Base-by-base conservation (phyloP, 2,113 vertebrate genomes). In the Cyanoramphus novaezelandiae region DNA sequence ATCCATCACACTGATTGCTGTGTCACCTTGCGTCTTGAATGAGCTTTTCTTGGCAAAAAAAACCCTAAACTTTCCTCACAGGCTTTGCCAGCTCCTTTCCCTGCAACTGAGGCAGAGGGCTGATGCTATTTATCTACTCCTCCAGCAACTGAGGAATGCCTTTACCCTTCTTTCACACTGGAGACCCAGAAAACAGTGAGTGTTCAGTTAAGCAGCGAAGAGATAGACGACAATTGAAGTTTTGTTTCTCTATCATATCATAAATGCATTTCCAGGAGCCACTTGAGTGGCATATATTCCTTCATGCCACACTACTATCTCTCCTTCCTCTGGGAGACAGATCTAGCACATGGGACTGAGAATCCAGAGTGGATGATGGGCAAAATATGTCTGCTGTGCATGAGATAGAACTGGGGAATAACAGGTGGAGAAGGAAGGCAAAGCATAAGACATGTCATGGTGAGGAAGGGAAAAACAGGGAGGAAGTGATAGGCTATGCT, bases 21-120 rank as follows among this genome's bases (percentile, higher is more conserved):
- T 80, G 63, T 93, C 71, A 92, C 68, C 44, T 77, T 80, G 49
- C 49, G 65, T 70, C 46, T 91, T 57, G 37, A 92, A 69, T 80
- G n/a, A 86, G 67, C 6, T 64, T 27, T 76, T 88, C 63, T 35
- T 76, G 49, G 63, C 67, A 85, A 76, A 20, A 86, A 86, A 71
- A 78, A 52, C 65, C n/a, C 35, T 76, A 28, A 88, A 88, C 39
- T 82, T 88, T 79, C 27, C 67, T 85, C 43, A 2, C 13, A 69
- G 33, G 24, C 37, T 72, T 77, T 80, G 29, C 35, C 63, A 92
- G 3, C 4, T 1, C 6, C 7, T 64, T 82, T 81, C 17, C 24
- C 68, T 39, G n/a, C 37, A 80, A 53, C 13, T 23, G 4, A 17
- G 33, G 5, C 21, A 69, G 47, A 63, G 4, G 60, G 2, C 9